Evolutionary conservation across 2,797 vertebrate genomes (phyloP).

Genomic region (Emys orbicularis): DNA sequence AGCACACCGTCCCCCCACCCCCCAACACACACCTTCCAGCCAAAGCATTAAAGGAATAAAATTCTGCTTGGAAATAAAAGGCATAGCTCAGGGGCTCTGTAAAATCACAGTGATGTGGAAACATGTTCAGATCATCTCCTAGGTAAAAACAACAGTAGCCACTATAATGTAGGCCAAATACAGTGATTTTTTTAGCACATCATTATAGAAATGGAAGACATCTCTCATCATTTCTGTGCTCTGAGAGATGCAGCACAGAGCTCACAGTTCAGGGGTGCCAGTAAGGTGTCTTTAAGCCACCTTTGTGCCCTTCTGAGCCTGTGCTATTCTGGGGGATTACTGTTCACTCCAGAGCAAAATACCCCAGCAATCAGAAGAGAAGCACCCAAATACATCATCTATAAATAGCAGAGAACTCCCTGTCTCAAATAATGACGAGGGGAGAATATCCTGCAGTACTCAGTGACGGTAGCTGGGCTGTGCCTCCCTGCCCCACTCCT

Average conservation of each 20-base stretch:
- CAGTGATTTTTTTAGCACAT: background rate
- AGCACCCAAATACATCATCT: background rate
- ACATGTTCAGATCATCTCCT: background rate
- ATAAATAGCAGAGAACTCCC: background rate
- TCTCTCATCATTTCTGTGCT: background rate
- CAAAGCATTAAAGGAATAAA: conserved; percentile 50
- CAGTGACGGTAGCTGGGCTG: background rate
- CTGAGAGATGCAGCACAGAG: background rate
- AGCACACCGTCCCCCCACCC: background rate
- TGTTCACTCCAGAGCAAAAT: background rate
- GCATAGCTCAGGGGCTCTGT: background rate
- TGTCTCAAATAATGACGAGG: background rate
- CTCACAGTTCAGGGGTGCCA: background rate
- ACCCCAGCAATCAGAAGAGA: background rate
- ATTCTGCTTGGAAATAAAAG: background rate
- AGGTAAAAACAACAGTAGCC: conserved; percentile 15
- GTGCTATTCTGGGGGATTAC: background rate
- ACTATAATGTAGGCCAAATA: background rate
- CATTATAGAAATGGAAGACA: background rate
- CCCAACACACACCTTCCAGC: background rate
- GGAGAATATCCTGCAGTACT: background rate
- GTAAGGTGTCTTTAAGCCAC: background rate
- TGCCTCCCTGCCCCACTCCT: background rate
- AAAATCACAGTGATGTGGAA: background rate
- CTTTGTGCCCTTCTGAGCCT: background rate